Conservation (phyloP, 2,113 vertebrate genomes). For the Cyprinus carpio region DNA sequence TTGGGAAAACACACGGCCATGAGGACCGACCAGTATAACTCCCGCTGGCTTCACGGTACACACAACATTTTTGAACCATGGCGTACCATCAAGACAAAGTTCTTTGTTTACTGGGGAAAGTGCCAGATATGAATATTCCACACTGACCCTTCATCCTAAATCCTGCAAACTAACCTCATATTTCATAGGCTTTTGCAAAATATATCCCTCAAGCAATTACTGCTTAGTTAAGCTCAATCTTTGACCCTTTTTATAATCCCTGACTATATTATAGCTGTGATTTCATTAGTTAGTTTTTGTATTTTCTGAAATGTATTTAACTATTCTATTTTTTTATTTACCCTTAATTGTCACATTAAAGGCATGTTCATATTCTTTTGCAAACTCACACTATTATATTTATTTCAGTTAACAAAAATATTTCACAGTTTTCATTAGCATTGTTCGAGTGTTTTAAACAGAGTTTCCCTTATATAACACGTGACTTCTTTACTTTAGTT, state of each 20-base stretch:
- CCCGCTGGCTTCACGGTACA: slow-evolving; percentile 95
- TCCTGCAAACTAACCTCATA: neutral
- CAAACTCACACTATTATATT: too few relatives aligned
- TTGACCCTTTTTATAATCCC: neutral
- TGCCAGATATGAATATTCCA: neutral
- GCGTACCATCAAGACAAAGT: neutral
- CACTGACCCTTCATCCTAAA: neutral
- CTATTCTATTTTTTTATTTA: too few relatives aligned
- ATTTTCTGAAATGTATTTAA: too few relatives aligned
- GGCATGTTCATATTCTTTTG: too few relatives aligned
- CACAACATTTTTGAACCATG: neutral
- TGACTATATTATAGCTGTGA: neutral
- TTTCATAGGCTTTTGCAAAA: neutral
- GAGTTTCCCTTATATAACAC: neutral
- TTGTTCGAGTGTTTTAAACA: neutral
- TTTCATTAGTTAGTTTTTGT: neutral
- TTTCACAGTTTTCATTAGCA: too few relatives aligned
- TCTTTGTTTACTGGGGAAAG: neutral
- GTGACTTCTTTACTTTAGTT: neutral
- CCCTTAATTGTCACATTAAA: too few relatives aligned
- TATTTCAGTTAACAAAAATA: too few relatives aligned
- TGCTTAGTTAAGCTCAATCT: neutral
- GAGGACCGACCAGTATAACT: slow-evolving; percentile 99
- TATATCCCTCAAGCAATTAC: neutral
- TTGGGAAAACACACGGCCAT: slow-evolving; percentile 97